phyloP scores from a whole-genome alignment of 2,113 vertebrate species.

The Laticauda colubrina region DNA sequence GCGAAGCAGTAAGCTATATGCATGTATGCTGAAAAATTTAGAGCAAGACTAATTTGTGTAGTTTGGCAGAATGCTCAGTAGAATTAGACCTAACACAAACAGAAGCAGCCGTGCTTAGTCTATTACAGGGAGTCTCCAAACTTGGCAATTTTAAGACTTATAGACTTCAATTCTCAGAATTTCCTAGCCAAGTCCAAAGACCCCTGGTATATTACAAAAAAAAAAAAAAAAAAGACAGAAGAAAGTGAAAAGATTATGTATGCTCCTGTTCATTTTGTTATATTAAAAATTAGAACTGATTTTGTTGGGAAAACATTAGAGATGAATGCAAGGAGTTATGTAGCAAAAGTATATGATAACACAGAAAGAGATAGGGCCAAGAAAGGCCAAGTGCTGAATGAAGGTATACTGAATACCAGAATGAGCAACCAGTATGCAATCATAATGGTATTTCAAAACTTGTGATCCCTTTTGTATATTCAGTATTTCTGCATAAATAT shows the following conservation, averaged over 20 bases:
- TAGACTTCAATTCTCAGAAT: background rate
- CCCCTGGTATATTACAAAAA: background rate
- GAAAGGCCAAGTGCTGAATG: background rate
- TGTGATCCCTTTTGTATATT: background rate
- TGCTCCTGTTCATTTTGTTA: background rate
- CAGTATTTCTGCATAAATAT: background rate
- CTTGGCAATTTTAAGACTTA: background rate
- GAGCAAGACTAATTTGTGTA: background rate
- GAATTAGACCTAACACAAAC: background rate
- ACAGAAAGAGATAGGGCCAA: background rate
- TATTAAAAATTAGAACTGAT: background rate
- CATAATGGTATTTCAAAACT: background rate
- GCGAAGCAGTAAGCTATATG: background rate
- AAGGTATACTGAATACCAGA: background rate
- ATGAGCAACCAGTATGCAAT: background rate
- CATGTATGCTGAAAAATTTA: background rate
- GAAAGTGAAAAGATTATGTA: background rate
- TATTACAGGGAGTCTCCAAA: background rate
- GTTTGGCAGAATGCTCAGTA: background rate
- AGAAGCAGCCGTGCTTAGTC: background rate
- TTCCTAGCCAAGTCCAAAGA: background rate
- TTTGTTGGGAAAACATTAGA: background rate
- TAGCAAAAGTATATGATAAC: background rate
- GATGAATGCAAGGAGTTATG: background rate
- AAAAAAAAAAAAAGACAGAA: background rate